Base-by-base conservation (phyloP, 2,113 vertebrate genomes). In the Scomber scombrus region DNA sequence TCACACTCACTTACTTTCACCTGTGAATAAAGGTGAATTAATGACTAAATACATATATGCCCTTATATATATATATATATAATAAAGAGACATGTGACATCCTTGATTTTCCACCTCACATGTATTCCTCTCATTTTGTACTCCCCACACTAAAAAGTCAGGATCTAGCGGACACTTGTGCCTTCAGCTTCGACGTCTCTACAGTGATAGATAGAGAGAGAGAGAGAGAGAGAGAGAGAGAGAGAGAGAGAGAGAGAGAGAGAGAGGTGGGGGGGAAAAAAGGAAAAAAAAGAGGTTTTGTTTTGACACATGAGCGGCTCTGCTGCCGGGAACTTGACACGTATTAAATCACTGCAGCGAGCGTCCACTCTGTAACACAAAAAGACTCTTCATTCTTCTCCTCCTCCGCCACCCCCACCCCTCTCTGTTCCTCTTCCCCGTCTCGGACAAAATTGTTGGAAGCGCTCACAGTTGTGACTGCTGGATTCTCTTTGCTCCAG, bases 241-340 rank as follows among this genome's bases (percentile, higher is more conserved):
- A 23, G 23, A 23, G 68, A 75, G 55, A 43, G 73, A 26, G 23
- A 23, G 23, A 23, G 23, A 26, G 23, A 26, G 23, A 26, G 23
- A 3, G 23, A 26, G 23, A 26, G 23, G 68, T 71, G 55, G 34
- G 71, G 31, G 7, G 34, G 6, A 6, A 40, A 40, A 40, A 40
- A 8, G 8, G 9, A 75, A 72, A 71, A 71, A 52, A 50, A 43
- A 43, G 19, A 62, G 31, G 15, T 23, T 84, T 66, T 26, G 51
- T 71, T 83, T 71, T 79, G 79, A 82, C 69, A 66, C 65, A 31
- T 16, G 12, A 71, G 78, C 71, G 57, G 66, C 69, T 86, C 65
- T 67, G 40, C 61, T 52, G 67, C 77, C 52, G 75, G 56, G 69
- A 84, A 60, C 70, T 56, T 29, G 61, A 86, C 80, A 71, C 74